Evolutionary conservation across 2,797 vertebrate species (phyloP).

Genomic region (Diglossa cyanea): DNA sequence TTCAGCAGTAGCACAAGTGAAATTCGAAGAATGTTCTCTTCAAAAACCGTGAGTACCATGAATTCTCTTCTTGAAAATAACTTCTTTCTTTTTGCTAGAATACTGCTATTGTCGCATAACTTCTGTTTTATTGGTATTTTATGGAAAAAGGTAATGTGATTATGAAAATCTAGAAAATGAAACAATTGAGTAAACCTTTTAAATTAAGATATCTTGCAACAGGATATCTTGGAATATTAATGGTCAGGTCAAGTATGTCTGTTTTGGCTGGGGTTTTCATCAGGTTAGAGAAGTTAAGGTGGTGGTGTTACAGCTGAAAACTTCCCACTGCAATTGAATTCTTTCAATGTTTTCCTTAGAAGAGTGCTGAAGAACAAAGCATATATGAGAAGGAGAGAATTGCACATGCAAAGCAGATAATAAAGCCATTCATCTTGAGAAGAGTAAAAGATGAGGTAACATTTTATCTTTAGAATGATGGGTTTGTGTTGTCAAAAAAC

Average conservation of each 20-base stretch:
- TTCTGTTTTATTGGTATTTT: background rate
- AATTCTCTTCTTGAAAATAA: background rate
- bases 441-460: constrained; percentile 92
- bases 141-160: fast-evolving
- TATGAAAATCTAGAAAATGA: background rate
- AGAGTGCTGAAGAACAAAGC: constrained; percentile 89
- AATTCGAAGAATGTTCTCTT: constrained; percentile 94
- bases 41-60: constrained; percentile 74
- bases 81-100: background rate
- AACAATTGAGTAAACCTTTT: background rate
- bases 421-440: constrained; percentile 96
- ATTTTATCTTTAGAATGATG: background rate
- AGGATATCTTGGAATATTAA: background rate
- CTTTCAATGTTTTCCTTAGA: constrained; percentile 77
- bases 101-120: background rate
- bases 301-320: background rate
- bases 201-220: background rate
- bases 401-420: constrained; percentile 90
- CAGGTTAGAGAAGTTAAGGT: background rate
- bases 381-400: constrained; percentile 91
- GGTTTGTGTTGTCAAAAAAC: background rate
- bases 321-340: background rate
- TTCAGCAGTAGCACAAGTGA: constrained; percentile 92
- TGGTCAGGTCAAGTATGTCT: background rate
- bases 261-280: background rate